phyloP scores from a whole-genome alignment of 1,140 invertebrate genomes.

The Trinorchestia longiramus region DNA sequence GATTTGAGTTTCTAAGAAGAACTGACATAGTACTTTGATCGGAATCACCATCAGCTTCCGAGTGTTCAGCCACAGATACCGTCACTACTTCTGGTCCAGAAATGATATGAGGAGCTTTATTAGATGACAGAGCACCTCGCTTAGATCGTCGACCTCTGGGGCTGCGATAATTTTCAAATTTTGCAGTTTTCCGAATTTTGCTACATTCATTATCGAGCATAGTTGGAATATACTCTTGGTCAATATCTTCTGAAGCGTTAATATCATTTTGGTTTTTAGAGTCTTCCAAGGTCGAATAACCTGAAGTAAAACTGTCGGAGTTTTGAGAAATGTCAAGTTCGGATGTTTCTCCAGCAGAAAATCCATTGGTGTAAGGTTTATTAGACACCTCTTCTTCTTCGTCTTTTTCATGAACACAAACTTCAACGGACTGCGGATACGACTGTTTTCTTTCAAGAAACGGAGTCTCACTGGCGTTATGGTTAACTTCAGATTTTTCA shows the following conservation, averaged over 20 bases:
- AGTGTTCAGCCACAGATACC: neutral
- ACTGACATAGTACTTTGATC: neutral
- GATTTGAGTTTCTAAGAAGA: neutral
- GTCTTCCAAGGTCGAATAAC: slow-evolving; percentile 20
- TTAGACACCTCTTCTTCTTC: neutral
- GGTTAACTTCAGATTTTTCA: neutral
- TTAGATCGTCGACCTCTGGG: slow-evolving; percentile 31
- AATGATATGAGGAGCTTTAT: neutral
- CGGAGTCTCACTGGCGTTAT: neutral
- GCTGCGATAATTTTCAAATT: slow-evolving; percentile 42
- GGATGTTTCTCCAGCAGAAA: neutral
- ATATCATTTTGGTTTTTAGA: neutral
- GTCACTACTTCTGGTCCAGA: neutral
- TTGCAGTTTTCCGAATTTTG: slow-evolving; percentile 3
- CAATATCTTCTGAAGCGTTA: neutral
- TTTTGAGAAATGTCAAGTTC: neutral
- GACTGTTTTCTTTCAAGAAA: neutral
- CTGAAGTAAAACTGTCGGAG: slow-evolving; percentile 18
- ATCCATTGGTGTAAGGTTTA: neutral
- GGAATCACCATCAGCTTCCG: neutral
- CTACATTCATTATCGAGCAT: neutral
- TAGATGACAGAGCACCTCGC: neutral
- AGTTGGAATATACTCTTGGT: neutral
- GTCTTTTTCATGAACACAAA: neutral
- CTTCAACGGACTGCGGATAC: neutral